A percentile compares a stretch with the other conserved stretches of the same genome.
phyloP scores from a whole-genome alignment of 2,797 vertebrate genomes.

The Gallinago solitaria region DNA sequence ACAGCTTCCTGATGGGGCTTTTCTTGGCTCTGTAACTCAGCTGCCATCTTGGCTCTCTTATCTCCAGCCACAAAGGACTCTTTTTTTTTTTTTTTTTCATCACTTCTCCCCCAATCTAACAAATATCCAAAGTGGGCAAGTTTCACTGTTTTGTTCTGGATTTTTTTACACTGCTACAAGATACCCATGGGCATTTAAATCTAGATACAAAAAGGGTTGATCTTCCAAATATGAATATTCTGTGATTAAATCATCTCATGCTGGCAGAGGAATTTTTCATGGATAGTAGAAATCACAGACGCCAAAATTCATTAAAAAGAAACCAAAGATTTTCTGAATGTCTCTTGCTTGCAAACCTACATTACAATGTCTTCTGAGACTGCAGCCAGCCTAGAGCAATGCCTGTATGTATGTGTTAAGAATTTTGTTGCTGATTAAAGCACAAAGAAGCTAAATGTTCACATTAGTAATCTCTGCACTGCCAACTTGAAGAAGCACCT shows the following conservation, averaged over 20 bases:
- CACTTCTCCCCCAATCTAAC: background rate
- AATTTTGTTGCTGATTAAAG: background rate
- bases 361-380: background rate
- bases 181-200: background rate
- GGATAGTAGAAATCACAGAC: background rate
- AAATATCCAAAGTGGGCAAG: background rate
- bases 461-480: too few relatives aligned
- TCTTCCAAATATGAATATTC: background rate
- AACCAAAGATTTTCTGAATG: background rate
- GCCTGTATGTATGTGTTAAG: background rate
- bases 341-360: background rate
- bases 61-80: background rate
- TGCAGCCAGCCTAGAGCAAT: background rate
- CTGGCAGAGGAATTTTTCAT: background rate
- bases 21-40: background rate
- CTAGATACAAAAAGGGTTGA: background rate
- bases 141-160: background rate
- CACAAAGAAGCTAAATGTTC: background rate
- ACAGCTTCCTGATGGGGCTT: background rate
- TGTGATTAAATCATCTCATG: background rate
- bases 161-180: background rate
- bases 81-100: too few relatives aligned
- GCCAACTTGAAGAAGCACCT: background rate
- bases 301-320: background rate
- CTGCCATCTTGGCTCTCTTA: background rate